Base-by-base conservation (phyloP, 2,113 vertebrate genomes). In the Rhinolophus ferrumequinum region DNA sequence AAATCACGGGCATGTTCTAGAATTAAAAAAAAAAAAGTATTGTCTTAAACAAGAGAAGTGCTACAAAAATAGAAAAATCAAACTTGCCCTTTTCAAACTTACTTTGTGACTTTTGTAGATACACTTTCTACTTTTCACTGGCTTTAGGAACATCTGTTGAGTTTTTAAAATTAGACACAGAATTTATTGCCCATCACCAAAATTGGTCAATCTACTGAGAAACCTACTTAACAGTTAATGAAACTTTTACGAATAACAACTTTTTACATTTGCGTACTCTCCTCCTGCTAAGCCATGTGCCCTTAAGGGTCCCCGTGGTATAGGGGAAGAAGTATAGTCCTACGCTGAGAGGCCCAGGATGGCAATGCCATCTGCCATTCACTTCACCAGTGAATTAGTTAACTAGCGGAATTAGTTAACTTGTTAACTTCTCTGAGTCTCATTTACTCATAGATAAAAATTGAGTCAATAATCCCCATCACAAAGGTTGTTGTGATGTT, bases 31-130 rank as follows among this genome's bases (percentile, higher is more conserved):
- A 56, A 88, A 4, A 70, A 41, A 92, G 7, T 35, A 28, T 21
- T 10, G 94, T 52, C 3, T 90, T 90, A 96, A 94, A 38, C 7
- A 88, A 90, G 0, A 56, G 69, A 69, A 80, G 16, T 33, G 4
- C 21, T 88, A 38, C 33, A 84, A 88, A 93, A 96, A 72, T 16
- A 92, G 50, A 94, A 97, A 44, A 90, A 92, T 95, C 75, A 90
- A 87, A 67, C 13, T 66, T 94, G 30, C 41, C 44, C 60, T 94
- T 96, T 95, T 83, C 67, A 97, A 80, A 75, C 13, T 88, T 86
- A 69, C 24, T 64, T 95, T 85, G 33, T 88, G 35, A 8, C 28
- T 86, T 88, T 86, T 60, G 75, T 19, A 82, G 50, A 79, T 41
- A 3, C 2, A 69, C 26, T 88, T 66, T 28, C 24, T 38, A 35